phyloP scores from a whole-genome alignment of 1,140 invertebrate species.

The Orchestia grillus region DNA sequence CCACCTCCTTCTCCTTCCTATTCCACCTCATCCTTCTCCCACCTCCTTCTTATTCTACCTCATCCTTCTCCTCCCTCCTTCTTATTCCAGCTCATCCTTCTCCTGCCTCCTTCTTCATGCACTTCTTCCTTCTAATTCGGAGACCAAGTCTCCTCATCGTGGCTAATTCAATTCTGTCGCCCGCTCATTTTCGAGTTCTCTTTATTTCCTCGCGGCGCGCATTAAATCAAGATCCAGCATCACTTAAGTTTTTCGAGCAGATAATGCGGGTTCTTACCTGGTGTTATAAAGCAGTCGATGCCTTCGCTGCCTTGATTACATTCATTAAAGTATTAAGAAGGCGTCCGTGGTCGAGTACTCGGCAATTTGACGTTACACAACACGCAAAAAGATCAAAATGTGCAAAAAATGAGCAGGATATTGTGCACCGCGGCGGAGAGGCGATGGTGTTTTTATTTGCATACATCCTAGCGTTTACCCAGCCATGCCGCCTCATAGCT shows the following conservation, averaged over 20 bases:
- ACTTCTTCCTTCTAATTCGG: no score
- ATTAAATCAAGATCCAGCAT: slow-evolving; percentile 49
- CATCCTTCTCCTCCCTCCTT: no score
- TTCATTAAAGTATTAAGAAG: slow-evolving; percentile 53
- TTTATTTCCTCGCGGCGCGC: neutral
- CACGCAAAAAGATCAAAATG: slow-evolving; percentile 22
- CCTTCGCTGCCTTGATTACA: slow-evolving; percentile 35
- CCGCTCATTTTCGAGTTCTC: neutral
- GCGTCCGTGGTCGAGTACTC: slow-evolving; percentile 32
- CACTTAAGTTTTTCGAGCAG: slow-evolving; percentile 36
- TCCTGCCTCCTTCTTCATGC: neutral
- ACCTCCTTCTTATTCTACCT: neutral
- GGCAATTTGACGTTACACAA: slow-evolving; percentile 46
- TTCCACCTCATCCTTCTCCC: neutral
- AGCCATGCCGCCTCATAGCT: neutral
- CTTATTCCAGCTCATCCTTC: neutral
- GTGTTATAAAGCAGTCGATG: slow-evolving; percentile 40
- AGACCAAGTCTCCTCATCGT: neutral
- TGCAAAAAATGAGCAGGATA: slow-evolving; percentile 43
- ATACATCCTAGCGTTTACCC: neutral
- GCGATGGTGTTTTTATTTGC: neutral
- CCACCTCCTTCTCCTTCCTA: neutral
- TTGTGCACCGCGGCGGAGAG: slow-evolving; percentile 9
- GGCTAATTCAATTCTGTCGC: neutral
- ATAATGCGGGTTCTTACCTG: neutral